These are phyloP conservation scores for Chaetoderma sp. DNA, from an alignment of 2,888 invertebrate species.

Conservation along the genomic window DNA sequence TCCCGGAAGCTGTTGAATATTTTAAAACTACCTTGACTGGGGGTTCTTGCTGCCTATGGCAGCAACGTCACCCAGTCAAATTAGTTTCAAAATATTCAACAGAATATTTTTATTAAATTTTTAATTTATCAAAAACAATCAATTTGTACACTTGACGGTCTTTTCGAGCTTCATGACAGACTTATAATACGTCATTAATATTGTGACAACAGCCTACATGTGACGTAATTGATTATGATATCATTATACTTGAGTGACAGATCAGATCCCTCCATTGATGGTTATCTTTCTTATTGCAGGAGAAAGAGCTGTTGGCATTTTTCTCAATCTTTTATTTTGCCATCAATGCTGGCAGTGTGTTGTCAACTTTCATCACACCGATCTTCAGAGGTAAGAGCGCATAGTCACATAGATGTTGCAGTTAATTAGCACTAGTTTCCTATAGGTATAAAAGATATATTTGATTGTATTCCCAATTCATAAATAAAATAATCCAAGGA, in stretches of 20 bases:
- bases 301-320: constrained; percentile 82
- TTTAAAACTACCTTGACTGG: no score
- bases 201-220: no score
- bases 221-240: no score
- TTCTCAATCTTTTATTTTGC: constrained; percentile 96
- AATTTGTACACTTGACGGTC: no score
- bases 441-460: neutral
- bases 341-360: constrained; percentile 88
- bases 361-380: constrained; percentile 90
- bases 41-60: no score
- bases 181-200: no score
- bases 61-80: no score
- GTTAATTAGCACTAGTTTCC: neutral
- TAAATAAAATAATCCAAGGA: neutral
- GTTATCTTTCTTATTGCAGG: constrained; percentile 72
- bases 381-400: constrained; percentile 77
- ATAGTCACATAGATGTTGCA: neutral
- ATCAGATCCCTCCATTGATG: neutral
- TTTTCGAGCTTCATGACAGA: no score
- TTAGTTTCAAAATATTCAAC: no score
- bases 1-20: no score
- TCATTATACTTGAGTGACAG: no score
- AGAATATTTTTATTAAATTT: no score
- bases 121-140: neutral
- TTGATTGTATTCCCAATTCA: neutral